These are phyloP conservation scores for Numida meleagris DNA, from an alignment of 2,113 vertebrate genomes.

Conservation along the genomic window DNA sequence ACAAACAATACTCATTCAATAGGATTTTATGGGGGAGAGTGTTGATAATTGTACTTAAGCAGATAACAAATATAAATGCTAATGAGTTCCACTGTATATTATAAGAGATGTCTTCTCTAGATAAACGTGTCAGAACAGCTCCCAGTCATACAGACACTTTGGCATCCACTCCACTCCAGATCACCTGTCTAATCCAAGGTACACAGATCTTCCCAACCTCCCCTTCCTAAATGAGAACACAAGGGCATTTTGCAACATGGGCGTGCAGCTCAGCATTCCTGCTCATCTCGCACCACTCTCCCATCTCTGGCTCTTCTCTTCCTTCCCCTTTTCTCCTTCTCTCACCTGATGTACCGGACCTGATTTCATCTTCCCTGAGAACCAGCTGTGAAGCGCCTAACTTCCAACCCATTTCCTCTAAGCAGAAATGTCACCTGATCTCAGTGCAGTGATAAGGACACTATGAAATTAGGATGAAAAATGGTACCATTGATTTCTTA, in stretches of 20 bases:
- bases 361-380: background rate
- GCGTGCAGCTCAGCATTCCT: background rate
- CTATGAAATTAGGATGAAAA: background rate
- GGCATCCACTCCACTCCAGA: constrained; percentile 47
- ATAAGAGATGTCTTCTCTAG: constrained; percentile 70
- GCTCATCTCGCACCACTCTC: constrained; percentile 13
- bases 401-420: background rate
- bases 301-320: background rate
- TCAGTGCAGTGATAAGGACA: background rate
- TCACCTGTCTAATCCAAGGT: constrained; percentile 61
- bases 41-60: constrained; percentile 62
- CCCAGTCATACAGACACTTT: constrained; percentile 49
- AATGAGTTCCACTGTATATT: constrained; percentile 64
- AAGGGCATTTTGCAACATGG: constrained; percentile 34
- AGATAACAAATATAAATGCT: constrained; percentile 74
- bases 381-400: background rate
- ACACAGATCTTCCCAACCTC: constrained; percentile 32
- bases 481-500: background rate
- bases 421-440: background rate
- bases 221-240: constrained; percentile 16
- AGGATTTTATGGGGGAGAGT: constrained; percentile 26
- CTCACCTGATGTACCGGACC: background rate
- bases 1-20: constrained; percentile 38
- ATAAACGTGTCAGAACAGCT: constrained; percentile 73
- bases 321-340: background rate